A percentile compares a stretch with the other conserved stretches of the same genome.
phyloP scores from a whole-genome alignment of 1,140 invertebrate species.

The Drosophila parabipectinata region DNA sequence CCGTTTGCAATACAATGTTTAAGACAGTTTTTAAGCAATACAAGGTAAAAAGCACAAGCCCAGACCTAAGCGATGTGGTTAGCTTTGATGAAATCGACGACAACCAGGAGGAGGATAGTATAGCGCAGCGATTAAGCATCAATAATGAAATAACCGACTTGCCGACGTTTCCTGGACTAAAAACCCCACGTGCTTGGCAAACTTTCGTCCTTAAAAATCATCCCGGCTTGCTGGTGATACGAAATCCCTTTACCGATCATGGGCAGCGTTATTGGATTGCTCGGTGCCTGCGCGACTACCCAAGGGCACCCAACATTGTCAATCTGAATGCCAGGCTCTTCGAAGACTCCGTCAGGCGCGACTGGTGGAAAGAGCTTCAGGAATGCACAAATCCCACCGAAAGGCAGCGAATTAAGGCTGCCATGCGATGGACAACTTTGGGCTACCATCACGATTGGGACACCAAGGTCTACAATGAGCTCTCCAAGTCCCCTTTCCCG shows the following conservation, averaged over 20 bases:
- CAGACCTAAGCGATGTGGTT: neutral
- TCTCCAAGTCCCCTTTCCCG: slow-evolving; percentile 88
- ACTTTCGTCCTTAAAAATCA: slow-evolving; percentile 85
- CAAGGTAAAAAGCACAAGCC: slow-evolving; percentile 1
- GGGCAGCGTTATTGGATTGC: slow-evolving; percentile 94
- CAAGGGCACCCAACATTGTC: slow-evolving; percentile 90
- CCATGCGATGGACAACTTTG: slow-evolving; percentile 95
- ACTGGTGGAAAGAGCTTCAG: slow-evolving; percentile 85
- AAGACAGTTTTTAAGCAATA: slow-evolving; percentile 1
- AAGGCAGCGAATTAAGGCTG: slow-evolving; percentile 85
- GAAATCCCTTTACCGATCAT: slow-evolving; percentile 91
- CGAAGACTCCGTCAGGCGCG: slow-evolving; percentile 25
- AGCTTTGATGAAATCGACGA: neutral
- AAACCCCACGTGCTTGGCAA: slow-evolving; percentile 85
- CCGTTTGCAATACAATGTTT: neutral
- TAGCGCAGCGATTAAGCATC: slow-evolving; percentile 9
- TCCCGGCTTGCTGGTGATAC: slow-evolving; percentile 91
- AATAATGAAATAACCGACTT: neutral
- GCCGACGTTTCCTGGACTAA: slow-evolving; percentile 71
- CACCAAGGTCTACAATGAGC: slow-evolving; percentile 92
- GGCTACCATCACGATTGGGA: slow-evolving; percentile 99
- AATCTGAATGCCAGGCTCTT: slow-evolving; percentile 88
- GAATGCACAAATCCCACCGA: slow-evolving; percentile 72
- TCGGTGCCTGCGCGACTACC: slow-evolving; percentile 91
- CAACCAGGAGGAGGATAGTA: neutral